Evolutionary conservation across 2,113 vertebrate genomes (phyloP), one percentile per base, ranked within the genome.

Genomic region (Sturnus vulgaris): DNA sequence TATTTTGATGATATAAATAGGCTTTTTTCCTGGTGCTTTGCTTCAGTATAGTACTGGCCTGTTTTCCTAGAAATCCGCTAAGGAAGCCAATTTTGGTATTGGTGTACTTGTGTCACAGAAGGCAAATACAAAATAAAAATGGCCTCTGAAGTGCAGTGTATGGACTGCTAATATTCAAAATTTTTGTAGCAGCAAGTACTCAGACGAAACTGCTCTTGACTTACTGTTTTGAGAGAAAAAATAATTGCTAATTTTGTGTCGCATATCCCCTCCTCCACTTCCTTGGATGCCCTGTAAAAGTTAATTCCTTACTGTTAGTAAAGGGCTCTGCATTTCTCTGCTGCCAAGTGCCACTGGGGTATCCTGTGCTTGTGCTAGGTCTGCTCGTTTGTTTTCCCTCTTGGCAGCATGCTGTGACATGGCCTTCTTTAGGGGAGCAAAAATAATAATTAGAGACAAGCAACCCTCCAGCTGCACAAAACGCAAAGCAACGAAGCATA

Each of bases 281-380:
- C 52, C 66, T 73, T 69, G 79, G 69, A 28, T 72, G 56, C 40
- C n/a, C 46, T 69, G 49, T 56, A 47, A n/a, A 93, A 92, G 88
- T 96, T 86, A 93, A 93, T 96, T 94, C 82, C 31, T 86, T 86
- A 56, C 82, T 90, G 64, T 94, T 86, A 89, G 66, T 57, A 44
- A 73, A 86, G 69, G 50, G 19, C 60, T 80, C 44, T 69, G 42
- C 5, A 3, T 53, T 80, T 81, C 69, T 82, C 31, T 39, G 50
- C 76, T 94, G 79, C 76, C 94, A 90, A 44, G 71, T 80, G 60
- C 89, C 77, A 12, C 61, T 19, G 80, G 77, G 44, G 46, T 42
- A 13, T 31, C 37, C 56, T 13, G 33, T 7, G 20, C 66, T 52
- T 56, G 73, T 84, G 44, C 44, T 86, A 31, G 44, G 15, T 59